phyloP scores from a whole-genome alignment of 53 echinoderm and acorn worm species.

The Holothuria scabra region DNA sequence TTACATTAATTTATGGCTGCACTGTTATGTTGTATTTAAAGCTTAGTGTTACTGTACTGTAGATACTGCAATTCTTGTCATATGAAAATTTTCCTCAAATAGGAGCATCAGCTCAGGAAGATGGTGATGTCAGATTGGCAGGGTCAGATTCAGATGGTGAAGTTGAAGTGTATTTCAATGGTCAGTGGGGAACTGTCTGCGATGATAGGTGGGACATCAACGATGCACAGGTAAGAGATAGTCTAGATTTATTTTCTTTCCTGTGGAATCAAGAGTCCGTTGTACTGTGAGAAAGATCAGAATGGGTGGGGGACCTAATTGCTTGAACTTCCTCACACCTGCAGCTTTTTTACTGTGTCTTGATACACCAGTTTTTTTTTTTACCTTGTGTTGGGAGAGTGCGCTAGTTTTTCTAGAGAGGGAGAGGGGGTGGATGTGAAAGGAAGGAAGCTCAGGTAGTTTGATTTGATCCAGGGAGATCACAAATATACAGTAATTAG shows the following conservation, averaged over 20 bases:
- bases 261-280: too few species aligned
- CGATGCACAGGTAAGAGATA: constrained; percentile 20
- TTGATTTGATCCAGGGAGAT: background rate
- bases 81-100: background rate
- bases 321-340: too few species aligned
- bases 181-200: constrained; percentile 36
- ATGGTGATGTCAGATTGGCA: constrained; percentile 36
- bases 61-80: background rate
- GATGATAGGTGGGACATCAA: constrained; percentile 25
- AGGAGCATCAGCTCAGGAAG: constrained; percentile 5
- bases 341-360: too few species aligned
- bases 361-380: too few species aligned
- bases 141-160: background rate
- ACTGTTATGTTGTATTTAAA: too few species aligned
- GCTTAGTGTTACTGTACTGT: too few species aligned
- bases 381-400: too few species aligned
- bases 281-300: too few species aligned
- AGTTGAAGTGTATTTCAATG: constrained; percentile 29
- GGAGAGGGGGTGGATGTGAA: background rate
- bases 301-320: too few species aligned
- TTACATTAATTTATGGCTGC: too few species aligned
- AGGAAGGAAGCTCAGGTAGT: background rate
- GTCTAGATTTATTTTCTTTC: too few species aligned
- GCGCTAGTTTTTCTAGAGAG: background rate
- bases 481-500: background rate